Conservation (phyloP, 2,888 invertebrate species). For the Cheilosia vulpina region DNA sequence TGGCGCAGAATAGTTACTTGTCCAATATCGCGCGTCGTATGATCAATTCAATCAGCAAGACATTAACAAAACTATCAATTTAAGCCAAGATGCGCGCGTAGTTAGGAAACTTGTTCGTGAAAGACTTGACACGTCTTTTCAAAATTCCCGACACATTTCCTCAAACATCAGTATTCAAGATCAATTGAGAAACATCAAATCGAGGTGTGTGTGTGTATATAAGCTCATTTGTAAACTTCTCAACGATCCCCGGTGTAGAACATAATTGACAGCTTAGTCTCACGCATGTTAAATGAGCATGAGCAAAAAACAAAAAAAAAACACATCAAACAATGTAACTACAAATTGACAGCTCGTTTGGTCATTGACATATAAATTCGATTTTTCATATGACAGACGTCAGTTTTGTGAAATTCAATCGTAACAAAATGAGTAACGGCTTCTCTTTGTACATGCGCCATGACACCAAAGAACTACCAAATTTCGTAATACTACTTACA, state of each 20-base stretch:
- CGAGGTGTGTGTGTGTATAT: conserved; percentile 45
- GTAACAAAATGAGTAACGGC: conserved; percentile 30
- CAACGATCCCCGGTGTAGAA: conserved; percentile 35
- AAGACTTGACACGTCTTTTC: conserved; percentile 39
- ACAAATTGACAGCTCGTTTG: conserved; percentile 30
- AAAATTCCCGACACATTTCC: conserved; percentile 57
- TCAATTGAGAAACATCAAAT: conserved; percentile 30
- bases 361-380: conserved; percentile 49
- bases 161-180: conserved; percentile 55
- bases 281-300: conserved; percentile 50
- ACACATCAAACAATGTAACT: background rate
- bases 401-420: conserved; percentile 37
- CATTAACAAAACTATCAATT: conserved; percentile 45
- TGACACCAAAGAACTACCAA: conserved; percentile 25
- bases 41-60: conserved; percentile 22
- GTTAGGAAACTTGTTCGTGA: conserved; percentile 50
- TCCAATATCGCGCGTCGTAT: conserved; percentile 18
- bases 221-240: conserved; percentile 47
- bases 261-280: conserved; percentile 53
- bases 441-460: conserved; percentile 28
- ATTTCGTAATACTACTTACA: conserved; percentile 27
- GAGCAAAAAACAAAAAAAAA: background rate
- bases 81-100: conserved; percentile 18
- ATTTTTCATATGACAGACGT: conserved; percentile 33
- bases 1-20: conserved; percentile 31